Conservation (phyloP, 1,140 invertebrate genomes). For the Anoplophora glabripennis region DNA sequence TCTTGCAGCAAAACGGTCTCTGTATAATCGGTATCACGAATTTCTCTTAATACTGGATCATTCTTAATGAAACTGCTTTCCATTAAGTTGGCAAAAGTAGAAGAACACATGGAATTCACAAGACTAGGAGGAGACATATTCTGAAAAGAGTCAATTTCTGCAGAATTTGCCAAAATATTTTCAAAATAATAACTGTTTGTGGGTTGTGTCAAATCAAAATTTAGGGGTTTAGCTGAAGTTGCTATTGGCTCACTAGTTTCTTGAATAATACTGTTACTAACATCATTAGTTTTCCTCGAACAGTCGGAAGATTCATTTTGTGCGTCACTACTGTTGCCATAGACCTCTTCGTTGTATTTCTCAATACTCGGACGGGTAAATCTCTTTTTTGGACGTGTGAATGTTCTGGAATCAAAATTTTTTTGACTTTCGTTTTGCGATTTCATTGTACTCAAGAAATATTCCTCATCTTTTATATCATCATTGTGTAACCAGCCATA, state of each 20-base stretch:
- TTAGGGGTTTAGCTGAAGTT: constrained; percentile 26
- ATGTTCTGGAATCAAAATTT: constrained; percentile 52
- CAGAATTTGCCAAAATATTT: constrained; percentile 31
- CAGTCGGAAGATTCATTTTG: constrained; percentile 9
- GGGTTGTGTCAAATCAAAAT: constrained; percentile 45
- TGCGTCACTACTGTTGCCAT: constrained; percentile 26
- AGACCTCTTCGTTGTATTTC: constrained; percentile 44
- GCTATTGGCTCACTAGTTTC: neutral
- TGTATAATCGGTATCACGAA: constrained; percentile 44
- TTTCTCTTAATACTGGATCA: constrained; percentile 45
- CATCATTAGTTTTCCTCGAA: neutral
- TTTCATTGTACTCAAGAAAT: constrained; percentile 7
- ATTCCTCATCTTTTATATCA: constrained; percentile 5
- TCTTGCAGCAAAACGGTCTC: constrained; percentile 38
- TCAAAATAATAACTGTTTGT: constrained; percentile 42
- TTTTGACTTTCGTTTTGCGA: constrained; percentile 36
- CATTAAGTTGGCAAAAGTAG: constrained; percentile 47
- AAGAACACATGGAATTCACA: constrained; percentile 47
- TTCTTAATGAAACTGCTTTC: constrained; percentile 48
- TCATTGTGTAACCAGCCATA: constrained; percentile 16
- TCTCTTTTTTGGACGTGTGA: constrained; percentile 52
- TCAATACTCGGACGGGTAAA: constrained; percentile 48
- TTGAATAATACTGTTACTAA: constrained; percentile 6
- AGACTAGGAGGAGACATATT: constrained; percentile 48
- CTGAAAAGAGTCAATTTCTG: constrained; percentile 42